Base-by-base conservation (phyloP, 2,888 invertebrate species). In the Lithophane ornitopus region DNA sequence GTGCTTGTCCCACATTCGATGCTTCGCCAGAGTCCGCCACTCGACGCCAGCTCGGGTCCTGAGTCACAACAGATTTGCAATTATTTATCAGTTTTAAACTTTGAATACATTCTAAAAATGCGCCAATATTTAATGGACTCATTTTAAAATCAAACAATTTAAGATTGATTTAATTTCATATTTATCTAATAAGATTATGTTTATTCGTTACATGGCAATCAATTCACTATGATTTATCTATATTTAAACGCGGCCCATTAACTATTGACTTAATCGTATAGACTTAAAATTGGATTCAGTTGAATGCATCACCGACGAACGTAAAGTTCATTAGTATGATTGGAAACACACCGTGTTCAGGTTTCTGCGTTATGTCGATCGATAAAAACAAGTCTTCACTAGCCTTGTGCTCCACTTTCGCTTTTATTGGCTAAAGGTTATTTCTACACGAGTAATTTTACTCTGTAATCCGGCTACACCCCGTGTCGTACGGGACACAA, bases 381-480 rank as follows among this genome's bases (percentile, higher is more conserved):
- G 89, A 80, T 86, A 89, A 85, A 87, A 91, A 90, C 90, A 85
- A 90, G 89, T 89, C 88, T 90, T 90, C 90, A 80, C 82, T 89
- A 90, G 90, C 91, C 89, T 91, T 90, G 90, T 90, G 92, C 89
- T 91, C 91, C 88, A 92, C 92, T 92, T 92, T 92, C 92, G 91
- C 90, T 92, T 92, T 92, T 91, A 90, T 88, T 89, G 89, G 81
- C 88, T 88, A 91, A 91, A 91, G 90, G 89, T 92, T 91, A 88
- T 89, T 90, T 90, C 87, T 87, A 85, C 87, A 87, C 85, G 82
- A 87, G 85, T 86, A 77, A 85, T 77, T 87, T 85, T 85, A 82
- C 81, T 82, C 78, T 34, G 84, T 82, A 82, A 80, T 85, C 81
- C 74, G 72, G 74, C 75, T 76, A 74, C 76, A 77, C 83, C 84